phyloP scores from a whole-genome alignment of 2,113 vertebrate species.

The Neofelis nebulosa region DNA sequence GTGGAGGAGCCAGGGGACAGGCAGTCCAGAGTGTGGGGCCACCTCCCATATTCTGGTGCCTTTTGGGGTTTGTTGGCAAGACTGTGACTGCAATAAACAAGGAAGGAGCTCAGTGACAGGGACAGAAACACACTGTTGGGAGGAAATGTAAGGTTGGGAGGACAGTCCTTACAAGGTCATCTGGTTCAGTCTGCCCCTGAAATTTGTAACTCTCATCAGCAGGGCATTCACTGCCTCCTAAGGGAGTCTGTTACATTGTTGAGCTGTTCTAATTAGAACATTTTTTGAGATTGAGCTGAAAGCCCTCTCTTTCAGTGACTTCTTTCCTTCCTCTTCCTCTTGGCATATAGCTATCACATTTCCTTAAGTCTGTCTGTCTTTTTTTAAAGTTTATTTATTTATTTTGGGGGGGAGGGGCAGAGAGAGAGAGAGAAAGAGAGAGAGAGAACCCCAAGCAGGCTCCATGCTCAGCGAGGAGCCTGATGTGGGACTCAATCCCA shows the following conservation, averaged over 20 bases:
- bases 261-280: background rate
- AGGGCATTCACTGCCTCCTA: background rate
- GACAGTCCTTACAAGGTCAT: background rate
- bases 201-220: background rate
- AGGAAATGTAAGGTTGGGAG: background rate
- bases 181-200: background rate
- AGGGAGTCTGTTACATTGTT: background rate
- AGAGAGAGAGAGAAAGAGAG: too few species aligned
- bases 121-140: background rate
- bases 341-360: background rate
- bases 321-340: slow-evolving; percentile 29
- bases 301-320: slow-evolving; percentile 1
- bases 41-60: background rate
- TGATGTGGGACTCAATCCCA: too few species aligned
- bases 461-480: too few species aligned
- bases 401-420: too few species aligned
- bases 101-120: background rate
- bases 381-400: background rate
- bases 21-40: background rate
- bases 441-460: too few species aligned
- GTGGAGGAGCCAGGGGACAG: background rate
- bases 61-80: background rate
- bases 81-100: background rate
- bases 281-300: background rate
- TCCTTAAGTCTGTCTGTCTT: background rate